A percentile compares a stretch with the other conserved stretches of the same genome.
Conservation (phyloP, 30 jellyfish, hydroid and myxozoan species). For the Hydra vulgaris region DNA sequence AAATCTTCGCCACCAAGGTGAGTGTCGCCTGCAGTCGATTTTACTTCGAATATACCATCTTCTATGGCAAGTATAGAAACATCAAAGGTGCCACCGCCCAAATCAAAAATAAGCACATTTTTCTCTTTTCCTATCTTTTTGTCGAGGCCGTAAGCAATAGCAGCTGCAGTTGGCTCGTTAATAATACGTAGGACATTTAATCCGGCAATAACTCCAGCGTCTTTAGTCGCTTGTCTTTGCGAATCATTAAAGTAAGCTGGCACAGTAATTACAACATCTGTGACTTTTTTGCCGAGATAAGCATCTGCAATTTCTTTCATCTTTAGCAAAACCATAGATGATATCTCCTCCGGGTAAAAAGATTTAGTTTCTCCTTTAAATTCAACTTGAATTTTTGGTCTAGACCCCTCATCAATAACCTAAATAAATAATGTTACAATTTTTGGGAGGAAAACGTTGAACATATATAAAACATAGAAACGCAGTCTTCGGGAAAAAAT, state of each 20-base stretch:
- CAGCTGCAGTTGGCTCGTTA: conserved; percentile 99
- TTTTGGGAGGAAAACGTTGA: no score
- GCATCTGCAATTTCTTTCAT: conserved; percentile 98
- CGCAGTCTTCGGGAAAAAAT: no score
- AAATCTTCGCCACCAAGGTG: conserved; percentile 99
- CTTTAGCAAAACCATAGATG: conserved; percentile 90
- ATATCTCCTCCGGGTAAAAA: conserved; percentile 89
- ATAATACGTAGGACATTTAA: conserved; percentile 80
- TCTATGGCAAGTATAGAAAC: conserved; percentile 91
- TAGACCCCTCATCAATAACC: conserved; percentile 68
- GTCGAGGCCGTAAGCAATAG: conserved; percentile 98
- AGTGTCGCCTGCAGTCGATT: conserved; percentile 91
- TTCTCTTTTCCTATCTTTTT: conserved; percentile 82
- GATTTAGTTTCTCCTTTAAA: conserved; percentile 60
- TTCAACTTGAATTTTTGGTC: conserved; percentile 65
- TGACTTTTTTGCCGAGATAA: conserved; percentile 68
- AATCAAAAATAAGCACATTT: conserved; percentile 83
- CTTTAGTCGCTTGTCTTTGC: conserved; percentile 95
- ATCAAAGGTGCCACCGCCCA: conserved; percentile 99
- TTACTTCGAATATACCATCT: conserved; percentile 94
- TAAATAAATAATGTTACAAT: no score
- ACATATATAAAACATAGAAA: no score
- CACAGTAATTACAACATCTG: conserved; percentile 86
- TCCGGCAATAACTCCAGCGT: conserved; percentile 98
- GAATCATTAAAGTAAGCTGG: conserved; percentile 97